Conservation (phyloP, 2,797 vertebrate genomes). For the Gallinago solitaria region DNA sequence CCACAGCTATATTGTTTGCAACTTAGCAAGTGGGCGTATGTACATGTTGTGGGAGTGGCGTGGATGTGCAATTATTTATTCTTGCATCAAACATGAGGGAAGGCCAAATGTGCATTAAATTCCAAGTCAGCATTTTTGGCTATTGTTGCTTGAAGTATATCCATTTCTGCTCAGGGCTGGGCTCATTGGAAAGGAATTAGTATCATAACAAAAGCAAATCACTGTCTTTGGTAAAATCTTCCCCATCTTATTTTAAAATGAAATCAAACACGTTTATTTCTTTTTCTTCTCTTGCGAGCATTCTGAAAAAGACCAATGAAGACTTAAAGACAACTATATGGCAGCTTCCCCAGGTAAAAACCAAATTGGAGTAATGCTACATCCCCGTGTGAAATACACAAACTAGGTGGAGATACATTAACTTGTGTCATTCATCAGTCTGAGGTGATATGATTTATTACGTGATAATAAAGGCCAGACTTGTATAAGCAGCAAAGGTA, state of each 20-base stretch:
- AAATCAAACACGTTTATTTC: not conserved
- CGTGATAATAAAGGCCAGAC: conserved; percentile 42
- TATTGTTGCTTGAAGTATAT: not conserved
- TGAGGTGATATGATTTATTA: conserved; percentile 60
- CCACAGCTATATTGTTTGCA: not conserved
- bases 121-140: not conserved
- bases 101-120: not conserved
- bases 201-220: not conserved
- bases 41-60: not conserved
- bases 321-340: not conserved
- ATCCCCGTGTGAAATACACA: conserved; percentile 36
- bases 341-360: not conserved
- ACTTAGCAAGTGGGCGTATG: not conserved
- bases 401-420: conserved; percentile 23
- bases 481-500: conserved; percentile 54
- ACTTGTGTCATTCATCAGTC: conserved; percentile 47
- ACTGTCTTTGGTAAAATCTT: not conserved
- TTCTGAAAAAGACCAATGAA: not conserved
- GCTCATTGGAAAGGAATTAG: not conserved
- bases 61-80: not conserved
- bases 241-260: not conserved
- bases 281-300: not conserved
- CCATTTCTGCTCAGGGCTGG: not conserved
- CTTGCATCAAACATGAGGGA: not conserved
- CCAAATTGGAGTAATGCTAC: not conserved